Evolutionary conservation across 2,113 vertebrate genomes (phyloP).

Genomic region (Chamaetylas fuelleborni): DNA sequence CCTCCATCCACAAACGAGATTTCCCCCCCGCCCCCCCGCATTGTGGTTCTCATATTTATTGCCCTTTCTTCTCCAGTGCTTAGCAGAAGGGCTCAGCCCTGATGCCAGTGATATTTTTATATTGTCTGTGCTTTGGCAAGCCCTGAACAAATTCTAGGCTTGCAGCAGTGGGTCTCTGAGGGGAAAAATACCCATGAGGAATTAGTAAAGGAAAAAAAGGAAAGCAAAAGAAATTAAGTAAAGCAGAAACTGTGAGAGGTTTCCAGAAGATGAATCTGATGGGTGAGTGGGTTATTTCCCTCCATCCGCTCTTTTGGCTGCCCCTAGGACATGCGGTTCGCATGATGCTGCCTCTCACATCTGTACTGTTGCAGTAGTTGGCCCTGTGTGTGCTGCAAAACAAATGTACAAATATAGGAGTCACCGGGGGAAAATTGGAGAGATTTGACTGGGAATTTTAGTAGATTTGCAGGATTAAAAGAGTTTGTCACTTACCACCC

Average conservation of each 20-base stretch:
- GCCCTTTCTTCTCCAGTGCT: background rate
- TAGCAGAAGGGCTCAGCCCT: background rate
- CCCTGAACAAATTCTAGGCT: background rate
- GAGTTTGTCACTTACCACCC: slow-evolving; percentile 44
- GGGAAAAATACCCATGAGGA: background rate
- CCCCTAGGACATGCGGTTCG: background rate
- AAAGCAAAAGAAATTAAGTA: background rate
- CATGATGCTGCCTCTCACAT: background rate
- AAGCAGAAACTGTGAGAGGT: background rate
- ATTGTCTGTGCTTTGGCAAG: background rate
- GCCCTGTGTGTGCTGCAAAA: background rate
- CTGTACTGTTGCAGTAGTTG: background rate
- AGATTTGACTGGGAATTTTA: slow-evolving; percentile 7
- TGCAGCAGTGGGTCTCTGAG: background rate
- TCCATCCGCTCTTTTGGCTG: slow-evolving; percentile 24
- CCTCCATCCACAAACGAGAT: background rate
- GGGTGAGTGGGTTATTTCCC: background rate
- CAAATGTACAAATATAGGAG: background rate
- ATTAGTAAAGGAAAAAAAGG: background rate
- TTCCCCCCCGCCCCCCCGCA: rapidly evolving
- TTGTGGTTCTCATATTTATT: background rate
- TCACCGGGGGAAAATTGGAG: background rate
- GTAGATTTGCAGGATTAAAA: background rate
- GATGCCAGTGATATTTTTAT: background rate
- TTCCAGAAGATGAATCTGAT: background rate